Evolutionary conservation across 1,140 invertebrate genomes (phyloP).

Genomic region (Drosophila pandora): DNA sequence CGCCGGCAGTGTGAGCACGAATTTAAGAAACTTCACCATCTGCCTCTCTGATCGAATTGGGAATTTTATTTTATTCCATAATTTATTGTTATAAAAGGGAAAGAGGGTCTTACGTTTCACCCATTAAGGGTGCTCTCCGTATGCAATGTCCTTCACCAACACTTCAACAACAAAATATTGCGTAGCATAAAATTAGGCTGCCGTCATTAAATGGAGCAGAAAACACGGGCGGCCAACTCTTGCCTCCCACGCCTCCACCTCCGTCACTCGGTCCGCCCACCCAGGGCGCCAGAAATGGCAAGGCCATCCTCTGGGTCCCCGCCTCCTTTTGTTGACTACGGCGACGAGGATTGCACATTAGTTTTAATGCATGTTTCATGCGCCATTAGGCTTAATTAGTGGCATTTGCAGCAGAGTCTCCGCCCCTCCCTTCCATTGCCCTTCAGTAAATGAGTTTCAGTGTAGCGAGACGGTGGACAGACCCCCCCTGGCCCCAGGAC

Average conservation of each 20-base stretch:
- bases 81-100: slow-evolving; percentile 8
- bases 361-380: slow-evolving; percentile 81
- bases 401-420: slow-evolving; percentile 32
- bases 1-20: slow-evolving; percentile 3
- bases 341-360: slow-evolving; percentile 70
- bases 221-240: slow-evolving; percentile 14
- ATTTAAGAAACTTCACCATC: neutral
- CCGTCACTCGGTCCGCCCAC: slow-evolving; percentile 4
- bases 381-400: slow-evolving; percentile 81
- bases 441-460: slow-evolving; percentile 54
- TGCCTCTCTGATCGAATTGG: slow-evolving; percentile 10
- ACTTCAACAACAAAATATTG: slow-evolving; percentile 53
- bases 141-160: slow-evolving; percentile 16
- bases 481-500: neutral
- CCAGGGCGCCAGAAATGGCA: slow-evolving; percentile 30
- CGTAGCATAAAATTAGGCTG: slow-evolving; percentile 70
- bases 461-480: slow-evolving; percentile 40
- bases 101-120: neutral
- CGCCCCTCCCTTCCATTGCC: slow-evolving; percentile 20
- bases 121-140: slow-evolving; percentile 4
- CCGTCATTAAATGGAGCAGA: slow-evolving; percentile 47
- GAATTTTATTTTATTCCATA: neutral
- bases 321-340: slow-evolving; percentile 3
- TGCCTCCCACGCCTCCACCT: slow-evolving; percentile 1
- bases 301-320: slow-evolving; percentile 10